Evolutionary conservation across 2,888 invertebrate genomes (phyloP), one percentile per base, ranked within the genome.

Genomic region (Scaptodrosophila latifasciaeformis): DNA sequence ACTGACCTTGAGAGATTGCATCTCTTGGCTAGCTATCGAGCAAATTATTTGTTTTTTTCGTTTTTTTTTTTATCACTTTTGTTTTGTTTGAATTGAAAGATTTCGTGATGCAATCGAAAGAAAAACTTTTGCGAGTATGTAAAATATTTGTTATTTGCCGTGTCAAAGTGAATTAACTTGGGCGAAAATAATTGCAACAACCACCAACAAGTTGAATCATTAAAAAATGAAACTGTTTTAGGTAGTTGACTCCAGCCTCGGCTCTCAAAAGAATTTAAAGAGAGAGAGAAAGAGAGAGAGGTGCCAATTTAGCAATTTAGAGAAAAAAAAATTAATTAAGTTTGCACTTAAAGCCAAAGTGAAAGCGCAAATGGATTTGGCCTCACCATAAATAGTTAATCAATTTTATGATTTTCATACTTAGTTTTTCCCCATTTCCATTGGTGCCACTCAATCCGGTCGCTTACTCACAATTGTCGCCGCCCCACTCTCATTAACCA

Each of bases 321-420:
- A 7, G 12, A 29, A 34, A 27, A 15, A 17, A 15, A 30, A 39
- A 34, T 15, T 40, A 39, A 37, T 18, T 24, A n/a, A 13, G 10
- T 15, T 46, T n/a, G 15, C 29, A n/a, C 30, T 70, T 66, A 72
- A 55, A 67, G 67, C 49, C 60, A 59, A n/a, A n/a, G n/a, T n/a
- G n/a, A n/a, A n/a, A n/a, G n/a, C n/a, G n/a, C n/a, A n/a, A n/a
- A n/a, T n/a, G n/a, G n/a, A n/a, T n/a, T n/a, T n/a, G 37, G 30
- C 67, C 43, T 45, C 34, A 54, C 29, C 42, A 39, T 13, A 42
- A 66, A 69, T 69, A 47, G 59, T 40, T 70, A 70, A 74, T 70
- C 64, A 69, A 66, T 70, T 70, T 69, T 56, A 58, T 63, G 59
- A 47, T 52, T 54, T 47, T 52, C 7, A 13, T 9, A 27, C 9